Evolutionary conservation across 2,888 invertebrate species (phyloP).

Genomic region (Pantelozetes paolii): DNA sequence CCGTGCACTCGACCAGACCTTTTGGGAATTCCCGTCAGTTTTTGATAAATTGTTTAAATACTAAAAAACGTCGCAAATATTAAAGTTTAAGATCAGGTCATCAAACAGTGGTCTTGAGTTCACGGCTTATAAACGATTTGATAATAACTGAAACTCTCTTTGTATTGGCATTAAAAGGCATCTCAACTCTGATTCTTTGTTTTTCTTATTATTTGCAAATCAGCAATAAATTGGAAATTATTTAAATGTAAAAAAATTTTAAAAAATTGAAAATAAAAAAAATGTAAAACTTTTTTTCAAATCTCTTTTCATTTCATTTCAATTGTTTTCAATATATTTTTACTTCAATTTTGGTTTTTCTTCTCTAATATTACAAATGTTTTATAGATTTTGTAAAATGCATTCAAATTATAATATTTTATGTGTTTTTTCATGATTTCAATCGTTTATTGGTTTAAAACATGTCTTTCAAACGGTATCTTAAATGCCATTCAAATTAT

Average conservation of each 20-base stretch:
- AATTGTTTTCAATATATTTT: background rate
- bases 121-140: slow-evolving; percentile 7
- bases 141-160: slow-evolving; percentile 12
- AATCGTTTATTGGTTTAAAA: no score
- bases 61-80: slow-evolving; percentile 27
- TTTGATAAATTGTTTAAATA: background rate
- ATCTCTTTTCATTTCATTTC: background rate
- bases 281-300: slow-evolving; percentile 20
- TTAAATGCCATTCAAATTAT: no score
- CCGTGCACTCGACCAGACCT: slow-evolving; percentile 30
- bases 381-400: no score
- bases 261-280: slow-evolving; percentile 22
- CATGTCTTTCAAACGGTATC: no score
- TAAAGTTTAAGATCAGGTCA: background rate
- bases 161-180: slow-evolving; percentile 12
- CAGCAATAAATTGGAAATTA: slow-evolving; percentile 31
- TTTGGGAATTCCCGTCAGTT: background rate
- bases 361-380: no score
- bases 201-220: slow-evolving; percentile 31
- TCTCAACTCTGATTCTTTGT: slow-evolving; percentile 2
- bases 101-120: slow-evolving; percentile 3
- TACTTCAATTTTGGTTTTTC: background rate
- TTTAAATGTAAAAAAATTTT: slow-evolving; percentile 29
- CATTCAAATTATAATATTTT: no score
- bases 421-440: no score